Evolutionary conservation across 2,797 vertebrate species (phyloP).

Genomic region (Leptodactylus fallax): DNA sequence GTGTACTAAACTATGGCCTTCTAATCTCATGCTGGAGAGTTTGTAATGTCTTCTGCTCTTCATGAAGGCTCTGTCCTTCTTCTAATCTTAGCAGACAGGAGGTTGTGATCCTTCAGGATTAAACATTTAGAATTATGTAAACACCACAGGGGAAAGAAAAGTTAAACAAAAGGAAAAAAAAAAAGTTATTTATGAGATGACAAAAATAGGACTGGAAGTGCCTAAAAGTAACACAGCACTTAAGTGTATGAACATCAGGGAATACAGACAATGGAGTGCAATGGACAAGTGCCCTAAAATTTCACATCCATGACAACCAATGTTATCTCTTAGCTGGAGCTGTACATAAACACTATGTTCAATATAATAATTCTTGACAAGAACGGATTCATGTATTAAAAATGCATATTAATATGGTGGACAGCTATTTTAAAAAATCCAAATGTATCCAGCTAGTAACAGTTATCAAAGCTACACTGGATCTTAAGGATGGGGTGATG

Average conservation of each 20-base stretch:
- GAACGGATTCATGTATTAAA: too few species aligned
- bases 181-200: slow-evolving; percentile 33
- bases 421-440: too few species aligned
- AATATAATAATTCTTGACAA: too few species aligned
- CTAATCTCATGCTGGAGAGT: background rate
- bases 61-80: slow-evolving; percentile 57
- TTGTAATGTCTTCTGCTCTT: slow-evolving; percentile 30
- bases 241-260: background rate
- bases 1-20: background rate
- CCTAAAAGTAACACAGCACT: background rate
- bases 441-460: too few species aligned
- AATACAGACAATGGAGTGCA: background rate
- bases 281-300: background rate
- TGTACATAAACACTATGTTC: too few species aligned
- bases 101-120: slow-evolving; percentile 63
- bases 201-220: slow-evolving; percentile 48
- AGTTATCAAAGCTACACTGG: too few species aligned
- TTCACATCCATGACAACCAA: background rate
- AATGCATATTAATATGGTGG: too few species aligned
- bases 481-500: too few species aligned
- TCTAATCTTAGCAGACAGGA: slow-evolving; percentile 62
- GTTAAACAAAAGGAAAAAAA: slow-evolving; percentile 49
- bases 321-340: background rate
- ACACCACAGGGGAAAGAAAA: slow-evolving; percentile 58
- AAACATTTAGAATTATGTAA: slow-evolving; percentile 63